A percentile compares a stretch with the other conserved stretches of the same genome.
phyloP scores from a whole-genome alignment of 2,888 invertebrate species.

The Drosophila mimica region DNA sequence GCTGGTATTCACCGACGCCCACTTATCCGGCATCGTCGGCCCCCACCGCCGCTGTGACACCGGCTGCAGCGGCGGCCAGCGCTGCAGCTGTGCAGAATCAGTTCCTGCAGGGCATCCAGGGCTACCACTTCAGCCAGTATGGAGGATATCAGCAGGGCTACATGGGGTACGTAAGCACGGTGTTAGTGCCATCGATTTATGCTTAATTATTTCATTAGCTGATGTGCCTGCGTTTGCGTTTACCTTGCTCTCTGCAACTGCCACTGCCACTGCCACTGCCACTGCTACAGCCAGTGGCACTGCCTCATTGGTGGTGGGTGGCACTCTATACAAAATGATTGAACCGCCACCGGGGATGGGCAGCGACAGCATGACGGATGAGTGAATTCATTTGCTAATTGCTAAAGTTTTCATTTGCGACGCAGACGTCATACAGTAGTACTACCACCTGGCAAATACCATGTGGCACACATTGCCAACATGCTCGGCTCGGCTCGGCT shows the following conservation, averaged over 20 bases:
- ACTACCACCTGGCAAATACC: slow-evolving; percentile 22
- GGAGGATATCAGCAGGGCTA: slow-evolving; percentile 96
- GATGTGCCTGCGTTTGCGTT: slow-evolving; percentile 35
- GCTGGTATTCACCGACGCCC: slow-evolving; percentile 94
- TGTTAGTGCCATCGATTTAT: slow-evolving; percentile 38
- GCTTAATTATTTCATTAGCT: slow-evolving; percentile 67
- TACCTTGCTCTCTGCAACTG: background rate
- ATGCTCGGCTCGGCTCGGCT: slow-evolving; percentile 41
- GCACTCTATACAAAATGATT: slow-evolving; percentile 60
- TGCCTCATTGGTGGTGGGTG: background rate
- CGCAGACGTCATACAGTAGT: slow-evolving; percentile 32
- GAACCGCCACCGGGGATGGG: slow-evolving; percentile 76
- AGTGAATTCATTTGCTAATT: slow-evolving; percentile 84
- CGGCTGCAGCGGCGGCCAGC: slow-evolving; percentile 87
- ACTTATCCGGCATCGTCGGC: slow-evolving; percentile 87
- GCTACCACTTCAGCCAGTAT: slow-evolving; percentile 94
- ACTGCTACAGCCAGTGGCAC: no score
- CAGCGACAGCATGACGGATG: slow-evolving; percentile 82
- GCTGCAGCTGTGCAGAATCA: slow-evolving; percentile 93
- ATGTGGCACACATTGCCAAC: slow-evolving; percentile 35
- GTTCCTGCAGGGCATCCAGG: slow-evolving; percentile 94
- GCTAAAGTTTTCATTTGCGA: slow-evolving; percentile 77
- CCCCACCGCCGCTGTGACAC: slow-evolving; percentile 87
- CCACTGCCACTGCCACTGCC: background rate
- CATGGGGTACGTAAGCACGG: slow-evolving; percentile 90